Conservation (phyloP, 2,797 vertebrate genomes). For the Martes flavigula region DNA sequence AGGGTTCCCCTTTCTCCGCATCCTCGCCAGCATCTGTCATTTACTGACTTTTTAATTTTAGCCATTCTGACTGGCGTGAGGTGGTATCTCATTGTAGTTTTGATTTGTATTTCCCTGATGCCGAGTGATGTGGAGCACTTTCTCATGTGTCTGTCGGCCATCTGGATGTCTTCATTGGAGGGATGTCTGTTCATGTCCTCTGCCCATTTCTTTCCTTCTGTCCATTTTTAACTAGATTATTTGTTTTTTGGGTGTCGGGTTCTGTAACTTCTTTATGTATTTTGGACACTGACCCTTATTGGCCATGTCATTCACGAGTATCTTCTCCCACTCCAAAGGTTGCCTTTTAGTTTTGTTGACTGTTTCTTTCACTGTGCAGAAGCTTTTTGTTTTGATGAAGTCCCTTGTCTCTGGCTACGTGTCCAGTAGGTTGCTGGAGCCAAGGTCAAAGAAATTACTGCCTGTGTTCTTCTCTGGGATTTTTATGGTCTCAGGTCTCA, state of each 20-base stretch:
- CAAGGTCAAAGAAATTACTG: too few species aligned
- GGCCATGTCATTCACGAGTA: accelerated
- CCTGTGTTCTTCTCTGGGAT: too few species aligned
- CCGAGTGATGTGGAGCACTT: not conserved
- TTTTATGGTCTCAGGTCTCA: too few species aligned
- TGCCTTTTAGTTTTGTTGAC: not conserved
- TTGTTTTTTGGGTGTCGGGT: not conserved
- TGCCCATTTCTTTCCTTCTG: not conserved
- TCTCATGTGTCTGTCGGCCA: not conserved
- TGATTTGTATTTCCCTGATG: not conserved
- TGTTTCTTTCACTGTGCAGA: not conserved
- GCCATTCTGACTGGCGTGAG: not conserved
- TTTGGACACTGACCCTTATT: not conserved
- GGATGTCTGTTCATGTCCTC: not conserved
- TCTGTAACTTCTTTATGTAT: not conserved
- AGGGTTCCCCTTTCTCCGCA: not conserved
- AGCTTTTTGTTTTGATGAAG: too few species aligned
- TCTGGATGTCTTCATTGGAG: not conserved
- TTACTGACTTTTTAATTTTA: not conserved
- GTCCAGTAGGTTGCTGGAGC: too few species aligned
- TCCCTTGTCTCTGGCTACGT: too few species aligned
- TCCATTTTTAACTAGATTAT: not conserved
- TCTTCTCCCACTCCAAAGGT: not conserved
- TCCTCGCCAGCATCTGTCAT: accelerated
- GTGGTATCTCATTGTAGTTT: not conserved